Evolutionary conservation across 2,888 invertebrate genomes (phyloP).

Genomic region (Sinohyriopsis cumingii): DNA sequence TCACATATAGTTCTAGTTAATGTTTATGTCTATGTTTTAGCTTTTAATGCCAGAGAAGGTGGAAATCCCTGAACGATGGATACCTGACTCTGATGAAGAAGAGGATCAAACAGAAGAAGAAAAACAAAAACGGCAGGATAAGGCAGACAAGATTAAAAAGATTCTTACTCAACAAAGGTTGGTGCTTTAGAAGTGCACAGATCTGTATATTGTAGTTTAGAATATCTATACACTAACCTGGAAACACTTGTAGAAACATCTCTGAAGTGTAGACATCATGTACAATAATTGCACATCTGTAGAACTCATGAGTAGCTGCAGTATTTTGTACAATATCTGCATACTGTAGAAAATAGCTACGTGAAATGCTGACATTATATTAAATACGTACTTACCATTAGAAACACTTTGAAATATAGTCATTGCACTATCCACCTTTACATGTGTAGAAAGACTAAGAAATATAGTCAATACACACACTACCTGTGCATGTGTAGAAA

Average conservation of each 20-base stretch:
- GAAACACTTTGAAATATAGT: not conserved
- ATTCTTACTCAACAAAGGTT: slow-evolving; percentile 81
- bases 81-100: slow-evolving; percentile 88
- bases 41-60: slow-evolving; percentile 92
- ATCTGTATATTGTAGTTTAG: not conserved
- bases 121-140: slow-evolving; percentile 85
- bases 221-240: not conserved
- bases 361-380: not conserved
- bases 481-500: too few species aligned
- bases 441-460: too few species aligned
- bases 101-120: slow-evolving; percentile 83
- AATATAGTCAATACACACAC: too few species aligned
- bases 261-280: not conserved
- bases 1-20: not conserved
- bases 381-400: not conserved
- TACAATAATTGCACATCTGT: not conserved
- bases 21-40: slow-evolving; percentile 72
- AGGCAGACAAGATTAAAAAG: slow-evolving; percentile 92
- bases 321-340: too few species aligned
- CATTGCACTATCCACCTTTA: too few species aligned
- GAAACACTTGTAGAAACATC: too few species aligned
- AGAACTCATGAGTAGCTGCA: not conserved
- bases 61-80: slow-evolving; percentile 91
- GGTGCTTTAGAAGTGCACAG: slow-evolving; percentile 1
- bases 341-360: too few species aligned